Conservation (phyloP, 2,113 vertebrate genomes). For the Acanthisitta chloris region DNA sequence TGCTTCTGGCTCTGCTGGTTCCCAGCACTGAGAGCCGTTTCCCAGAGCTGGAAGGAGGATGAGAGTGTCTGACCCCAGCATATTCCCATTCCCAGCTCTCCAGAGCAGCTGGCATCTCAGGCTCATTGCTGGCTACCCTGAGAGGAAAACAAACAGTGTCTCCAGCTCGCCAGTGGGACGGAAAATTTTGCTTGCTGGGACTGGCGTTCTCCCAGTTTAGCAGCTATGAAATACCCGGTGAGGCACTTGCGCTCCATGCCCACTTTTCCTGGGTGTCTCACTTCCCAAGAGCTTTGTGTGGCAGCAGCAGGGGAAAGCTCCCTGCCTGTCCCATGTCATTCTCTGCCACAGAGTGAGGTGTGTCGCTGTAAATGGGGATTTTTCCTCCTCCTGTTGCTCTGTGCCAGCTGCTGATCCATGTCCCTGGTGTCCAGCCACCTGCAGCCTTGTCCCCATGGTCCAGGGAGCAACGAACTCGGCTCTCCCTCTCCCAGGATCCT, state of each 20-base stretch:
- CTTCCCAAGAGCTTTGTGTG: neutral
- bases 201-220: neutral
- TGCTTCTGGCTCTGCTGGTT: neutral
- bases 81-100: neutral
- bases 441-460: neutral
- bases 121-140: neutral
- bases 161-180: neutral
- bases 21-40: neutral
- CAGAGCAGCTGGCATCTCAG: neutral
- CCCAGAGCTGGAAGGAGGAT: neutral
- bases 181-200: constrained; percentile 35
- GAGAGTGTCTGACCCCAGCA: accelerated
- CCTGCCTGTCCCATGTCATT: neutral
- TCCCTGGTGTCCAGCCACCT: accelerated
- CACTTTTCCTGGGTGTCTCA: accelerated
- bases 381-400: neutral
- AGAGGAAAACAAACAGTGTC: constrained; percentile 35
- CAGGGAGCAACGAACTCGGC: neutral
- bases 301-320: neutral
- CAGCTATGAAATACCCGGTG: neutral
- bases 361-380: neutral
- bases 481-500: neutral
- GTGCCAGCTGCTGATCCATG: accelerated
- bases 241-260: accelerated
- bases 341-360: neutral